Conservation (phyloP, 2,113 vertebrate species). For the Alligator sinensis region DNA sequence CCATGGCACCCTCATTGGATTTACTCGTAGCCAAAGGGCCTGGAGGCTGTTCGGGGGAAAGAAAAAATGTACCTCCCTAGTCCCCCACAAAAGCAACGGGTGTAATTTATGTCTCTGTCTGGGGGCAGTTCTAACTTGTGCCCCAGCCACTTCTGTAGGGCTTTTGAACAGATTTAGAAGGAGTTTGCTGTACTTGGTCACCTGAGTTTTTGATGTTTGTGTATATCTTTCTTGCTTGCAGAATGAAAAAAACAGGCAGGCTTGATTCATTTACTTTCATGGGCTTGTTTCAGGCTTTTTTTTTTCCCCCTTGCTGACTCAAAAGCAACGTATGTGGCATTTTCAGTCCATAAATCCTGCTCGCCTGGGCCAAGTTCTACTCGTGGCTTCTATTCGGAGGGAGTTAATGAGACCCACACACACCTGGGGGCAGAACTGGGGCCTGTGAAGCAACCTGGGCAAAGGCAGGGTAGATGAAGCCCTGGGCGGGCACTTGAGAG, state of each 20-base stretch:
- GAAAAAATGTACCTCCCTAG: background rate
- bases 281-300: background rate
- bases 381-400: slow-evolving; percentile 21
- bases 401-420: background rate
- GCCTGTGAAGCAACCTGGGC: slow-evolving; percentile 15
- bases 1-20: background rate
- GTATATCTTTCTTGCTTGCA: slow-evolving; percentile 58
- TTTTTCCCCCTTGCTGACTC: background rate
- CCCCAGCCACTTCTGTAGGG: background rate
- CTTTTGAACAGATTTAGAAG: slow-evolving; percentile 37
- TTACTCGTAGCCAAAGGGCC: background rate
- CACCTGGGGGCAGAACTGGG: slow-evolving; percentile 17
- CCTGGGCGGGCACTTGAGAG: background rate
- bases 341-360: slow-evolving; percentile 68
- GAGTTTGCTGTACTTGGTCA: slow-evolving; percentile 29
- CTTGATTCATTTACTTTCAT: slow-evolving; percentile 42
- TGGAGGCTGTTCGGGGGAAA: background rate
- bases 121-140: background rate
- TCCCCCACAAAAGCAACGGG: background rate
- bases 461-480: slow-evolving; percentile 6
- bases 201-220: slow-evolving; percentile 58
- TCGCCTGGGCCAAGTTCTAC: slow-evolving; percentile 25
- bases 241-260: slow-evolving; percentile 45
- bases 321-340: slow-evolving; percentile 51
- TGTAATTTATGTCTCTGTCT: background rate